Evolutionary conservation across 2,797 vertebrate genomes (phyloP).

Genomic region (Bovichtus variegatus): DNA sequence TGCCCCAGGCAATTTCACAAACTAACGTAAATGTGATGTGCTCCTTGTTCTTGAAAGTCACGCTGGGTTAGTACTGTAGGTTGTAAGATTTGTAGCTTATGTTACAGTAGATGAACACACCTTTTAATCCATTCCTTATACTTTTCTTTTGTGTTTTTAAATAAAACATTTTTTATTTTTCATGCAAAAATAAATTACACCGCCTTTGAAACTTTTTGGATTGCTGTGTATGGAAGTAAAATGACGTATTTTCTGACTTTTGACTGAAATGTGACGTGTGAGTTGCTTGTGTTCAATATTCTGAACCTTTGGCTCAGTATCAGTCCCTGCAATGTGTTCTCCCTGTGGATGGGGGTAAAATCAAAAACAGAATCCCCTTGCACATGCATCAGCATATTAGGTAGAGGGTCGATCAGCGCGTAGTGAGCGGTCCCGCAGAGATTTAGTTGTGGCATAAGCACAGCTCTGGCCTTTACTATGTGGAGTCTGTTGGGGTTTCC

Average conservation of each 20-base stretch:
- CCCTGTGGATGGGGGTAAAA: slow-evolving; percentile 4
- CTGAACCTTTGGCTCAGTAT: not conserved
- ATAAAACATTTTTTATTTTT: too few species aligned
- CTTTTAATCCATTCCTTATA: not conserved
- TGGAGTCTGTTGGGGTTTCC: slow-evolving; percentile 9
- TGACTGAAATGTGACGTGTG: not conserved
- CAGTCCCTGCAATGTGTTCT: not conserved
- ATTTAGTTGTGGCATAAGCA: slow-evolving; percentile 32
- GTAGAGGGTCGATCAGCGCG: slow-evolving; percentile 14
- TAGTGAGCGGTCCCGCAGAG: slow-evolving; percentile 17
- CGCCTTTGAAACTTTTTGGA: not conserved
- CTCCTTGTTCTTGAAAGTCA: not conserved
- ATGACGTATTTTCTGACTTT: slow-evolving; percentile 2
- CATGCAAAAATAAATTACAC: not conserved
- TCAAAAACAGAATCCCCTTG: slow-evolving; percentile 34
- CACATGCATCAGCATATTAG: slow-evolving; percentile 26
- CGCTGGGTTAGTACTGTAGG: not conserved
- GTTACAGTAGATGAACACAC: not conserved
- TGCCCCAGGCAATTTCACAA: not conserved
- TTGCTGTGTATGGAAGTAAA: not conserved
- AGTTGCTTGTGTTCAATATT: not conserved
- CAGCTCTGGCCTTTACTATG: not conserved
- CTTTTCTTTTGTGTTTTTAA: not conserved
- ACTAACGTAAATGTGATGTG: not conserved
- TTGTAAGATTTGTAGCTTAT: not conserved